Evolutionary conservation across 2,797 vertebrate genomes (phyloP), one percentile per base, ranked within the genome.

Genomic region (Poeciliopsis presidionis): DNA sequence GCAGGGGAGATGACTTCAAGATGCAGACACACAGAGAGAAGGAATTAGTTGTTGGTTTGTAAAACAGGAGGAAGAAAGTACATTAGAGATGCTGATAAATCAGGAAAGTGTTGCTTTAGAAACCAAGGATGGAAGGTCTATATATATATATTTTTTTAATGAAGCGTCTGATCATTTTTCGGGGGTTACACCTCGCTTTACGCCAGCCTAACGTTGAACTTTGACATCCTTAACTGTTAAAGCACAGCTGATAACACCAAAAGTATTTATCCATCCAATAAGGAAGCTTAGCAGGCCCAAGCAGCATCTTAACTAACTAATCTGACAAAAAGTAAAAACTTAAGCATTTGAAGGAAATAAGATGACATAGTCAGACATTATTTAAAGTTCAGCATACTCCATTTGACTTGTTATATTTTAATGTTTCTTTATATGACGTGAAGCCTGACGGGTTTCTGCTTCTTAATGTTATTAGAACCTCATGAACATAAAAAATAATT

Each of bases 31-130:
- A 51, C 36, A 33, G 20, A 30, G 28, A 33, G 46, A 51, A 22
- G 71, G 70, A 61, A 77, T 55, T 25, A 57, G 53, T 28, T 57
- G 20, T 47, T 80, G 76, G 76, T 86, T 88, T 75, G 86, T 85
- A 86, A 46, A 4, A 25, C 33, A 41, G 20, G 63, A 41, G 73
- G 81, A 18, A 46, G 78, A 83, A 82, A 70, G 9, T 83, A 81
- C 89, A 86, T 89, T 83, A 87, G 72, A 43, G 65, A 49, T 71
- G 86, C 90, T 63, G 89, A 90, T 86, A 89, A 91, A 88, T 88
- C 36, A 85, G 75, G 72, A 86, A 89, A 84, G 65, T 39, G 79
- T 47, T 25, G 65, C 74, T 76, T 82, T 71, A 73, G 25, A 76
- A 84, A 74, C 71, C 53, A 77, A 20, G 53, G 36, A 74, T n/a